Evolutionary conservation across 1,140 invertebrate species (phyloP).

Genomic region (Oedothorax gibbosus): DNA sequence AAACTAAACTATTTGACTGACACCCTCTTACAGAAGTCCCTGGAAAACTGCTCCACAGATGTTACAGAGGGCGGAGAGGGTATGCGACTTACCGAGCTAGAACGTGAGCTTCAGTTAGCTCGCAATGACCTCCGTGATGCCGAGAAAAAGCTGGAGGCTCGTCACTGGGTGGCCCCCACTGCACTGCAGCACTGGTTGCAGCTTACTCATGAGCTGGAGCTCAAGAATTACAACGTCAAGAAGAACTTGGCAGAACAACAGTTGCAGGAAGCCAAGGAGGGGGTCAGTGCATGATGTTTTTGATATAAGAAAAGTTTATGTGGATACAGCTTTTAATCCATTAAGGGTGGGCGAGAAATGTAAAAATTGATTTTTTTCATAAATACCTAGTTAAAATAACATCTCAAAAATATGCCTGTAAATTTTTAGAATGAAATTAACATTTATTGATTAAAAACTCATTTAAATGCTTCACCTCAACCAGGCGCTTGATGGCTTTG

Average conservation of each 20-base stretch:
- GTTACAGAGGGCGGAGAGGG: background rate
- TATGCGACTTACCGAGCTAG: constrained; percentile 40
- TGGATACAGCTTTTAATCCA: too few relatives aligned
- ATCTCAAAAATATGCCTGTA: too few relatives aligned
- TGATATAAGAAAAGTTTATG: background rate
- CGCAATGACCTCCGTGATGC: constrained; percentile 81
- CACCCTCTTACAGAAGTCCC: too few relatives aligned
- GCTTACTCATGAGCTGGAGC: constrained; percentile 93
- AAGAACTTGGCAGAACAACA: constrained; percentile 86
- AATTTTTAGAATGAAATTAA: too few relatives aligned
- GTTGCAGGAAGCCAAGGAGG: constrained; percentile 71
- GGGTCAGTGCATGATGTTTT: constrained; percentile 46
- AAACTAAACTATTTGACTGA: too few relatives aligned
- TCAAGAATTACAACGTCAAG: constrained; percentile 87
- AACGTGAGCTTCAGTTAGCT: constrained; percentile 53
- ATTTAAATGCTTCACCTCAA: too few relatives aligned
- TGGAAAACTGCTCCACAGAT: too few relatives aligned
- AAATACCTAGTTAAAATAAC: too few relatives aligned
- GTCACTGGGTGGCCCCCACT: constrained; percentile 86
- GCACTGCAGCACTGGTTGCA: constrained; percentile 93
- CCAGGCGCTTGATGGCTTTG: too few relatives aligned
- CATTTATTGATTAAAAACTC: too few relatives aligned
- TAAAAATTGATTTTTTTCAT: too few relatives aligned
- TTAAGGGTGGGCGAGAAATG: too few relatives aligned
- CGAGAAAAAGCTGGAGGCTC: constrained; percentile 88